phyloP scores from a whole-genome alignment of 2,113 vertebrate species.

The Quiscalus mexicanus region DNA sequence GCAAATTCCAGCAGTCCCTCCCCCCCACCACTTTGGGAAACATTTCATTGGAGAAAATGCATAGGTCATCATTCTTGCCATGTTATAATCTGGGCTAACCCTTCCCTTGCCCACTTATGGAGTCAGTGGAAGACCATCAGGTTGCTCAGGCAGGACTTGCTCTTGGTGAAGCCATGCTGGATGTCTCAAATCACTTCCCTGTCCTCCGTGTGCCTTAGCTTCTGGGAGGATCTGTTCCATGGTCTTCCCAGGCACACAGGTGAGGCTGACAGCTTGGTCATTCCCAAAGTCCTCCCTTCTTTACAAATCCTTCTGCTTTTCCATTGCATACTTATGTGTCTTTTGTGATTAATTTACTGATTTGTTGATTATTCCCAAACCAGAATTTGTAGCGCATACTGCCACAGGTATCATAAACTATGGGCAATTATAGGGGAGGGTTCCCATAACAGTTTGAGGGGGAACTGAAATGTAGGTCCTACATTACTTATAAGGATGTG shows the following conservation, averaged over 20 bases:
- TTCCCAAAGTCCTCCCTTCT: background rate
- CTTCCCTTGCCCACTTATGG: background rate
- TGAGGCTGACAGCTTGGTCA: background rate
- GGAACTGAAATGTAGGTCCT: background rate
- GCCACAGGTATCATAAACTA: background rate
- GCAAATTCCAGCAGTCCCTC: background rate
- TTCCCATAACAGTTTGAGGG: background rate
- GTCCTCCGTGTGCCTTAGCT: background rate
- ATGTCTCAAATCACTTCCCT: background rate
- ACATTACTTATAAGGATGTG: background rate
- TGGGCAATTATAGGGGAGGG: background rate
- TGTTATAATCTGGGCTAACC: background rate
- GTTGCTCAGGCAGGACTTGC: background rate
- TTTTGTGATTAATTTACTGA: background rate
- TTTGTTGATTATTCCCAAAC: background rate
- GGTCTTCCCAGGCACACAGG: background rate
- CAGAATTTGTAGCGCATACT: background rate
- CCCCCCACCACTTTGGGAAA: accelerated
- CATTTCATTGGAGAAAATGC: background rate
- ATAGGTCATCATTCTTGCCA: background rate
- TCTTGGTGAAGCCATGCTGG: background rate
- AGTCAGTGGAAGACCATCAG: background rate
- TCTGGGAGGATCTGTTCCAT: background rate
- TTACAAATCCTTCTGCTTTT: background rate
- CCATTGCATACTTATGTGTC: background rate